A percentile compares a stretch with the other conserved stretches of the same genome.
Conservation (phyloP, 2,113 vertebrate species). For the zebrafish (Danio rerio) region DNA sequence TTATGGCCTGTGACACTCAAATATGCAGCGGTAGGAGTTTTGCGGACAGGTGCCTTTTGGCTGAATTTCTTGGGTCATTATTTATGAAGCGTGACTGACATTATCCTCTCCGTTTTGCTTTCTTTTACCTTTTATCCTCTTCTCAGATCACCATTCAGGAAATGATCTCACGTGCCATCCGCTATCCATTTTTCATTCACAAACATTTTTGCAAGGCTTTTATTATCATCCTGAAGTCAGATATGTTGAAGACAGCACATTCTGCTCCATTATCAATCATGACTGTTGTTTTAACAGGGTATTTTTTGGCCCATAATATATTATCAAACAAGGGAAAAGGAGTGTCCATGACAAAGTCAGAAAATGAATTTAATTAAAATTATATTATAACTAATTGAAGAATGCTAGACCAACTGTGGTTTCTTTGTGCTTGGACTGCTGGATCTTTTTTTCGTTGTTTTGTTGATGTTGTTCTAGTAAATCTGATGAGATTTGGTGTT, state of each 20-base stretch:
- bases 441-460: background rate
- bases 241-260: conserved; percentile 10
- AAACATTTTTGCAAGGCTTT: background rate
- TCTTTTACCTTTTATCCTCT: conserved; percentile 31
- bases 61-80: conserved; percentile 7
- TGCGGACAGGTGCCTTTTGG: conserved; percentile 39
- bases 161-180: conserved; percentile 6
- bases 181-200: conserved; percentile 4
- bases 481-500: background rate
- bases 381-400: too few relatives aligned
- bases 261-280: background rate
- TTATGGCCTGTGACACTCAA: conserved; percentile 21
- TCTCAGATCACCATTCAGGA: conserved; percentile 11
- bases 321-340: background rate
- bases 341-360: background rate
- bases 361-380: too few relatives aligned
- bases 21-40: background rate
- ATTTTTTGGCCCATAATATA: background rate
- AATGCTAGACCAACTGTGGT: background rate
- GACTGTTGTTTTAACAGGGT: background rate
- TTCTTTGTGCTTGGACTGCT: background rate
- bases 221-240: background rate
- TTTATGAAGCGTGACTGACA: conserved; percentile 36
- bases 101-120: background rate
- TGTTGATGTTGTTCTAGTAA: conserved; percentile 3